phyloP scores from a whole-genome alignment of 2,888 invertebrate species.

The Amblyteles armatorius region DNA sequence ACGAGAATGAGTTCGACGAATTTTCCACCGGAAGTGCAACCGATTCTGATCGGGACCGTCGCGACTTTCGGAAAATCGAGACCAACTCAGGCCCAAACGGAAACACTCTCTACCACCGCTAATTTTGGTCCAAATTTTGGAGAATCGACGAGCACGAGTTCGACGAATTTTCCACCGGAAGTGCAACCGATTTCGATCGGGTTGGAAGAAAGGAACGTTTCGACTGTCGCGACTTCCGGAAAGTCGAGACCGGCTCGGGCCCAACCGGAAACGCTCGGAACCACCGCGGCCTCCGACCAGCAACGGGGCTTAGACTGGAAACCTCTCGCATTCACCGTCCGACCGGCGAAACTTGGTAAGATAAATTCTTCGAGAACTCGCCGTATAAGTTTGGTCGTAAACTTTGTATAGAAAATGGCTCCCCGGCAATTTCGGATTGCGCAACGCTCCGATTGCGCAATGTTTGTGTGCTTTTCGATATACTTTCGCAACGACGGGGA shows the following conservation, averaged over 20 bases:
- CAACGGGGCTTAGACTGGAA: constrained; percentile 1
- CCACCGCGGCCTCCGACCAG: neutral
- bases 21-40: neutral
- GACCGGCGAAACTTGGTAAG: constrained; percentile 39
- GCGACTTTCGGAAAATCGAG: no score
- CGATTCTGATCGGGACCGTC: no score
- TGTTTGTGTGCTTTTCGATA: neutral
- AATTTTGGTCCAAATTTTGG: neutral
- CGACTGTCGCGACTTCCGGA: no score
- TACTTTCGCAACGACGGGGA: neutral
- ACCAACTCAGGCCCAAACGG: neutral
- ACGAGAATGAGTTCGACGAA: no score
- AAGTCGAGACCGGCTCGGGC: neutral
- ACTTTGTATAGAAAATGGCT: constrained; percentile 5
- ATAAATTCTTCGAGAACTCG: neutral
- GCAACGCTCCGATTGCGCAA: constrained; percentile 31
- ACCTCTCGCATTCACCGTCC: neutral
- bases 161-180: no score
- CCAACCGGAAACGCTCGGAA: constrained; percentile 11
- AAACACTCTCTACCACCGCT: constrained; percentile 5
- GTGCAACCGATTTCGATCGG: neutral
- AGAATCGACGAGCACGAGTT: no score
- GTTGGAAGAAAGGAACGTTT: neutral
- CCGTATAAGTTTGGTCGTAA: neutral
- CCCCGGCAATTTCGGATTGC: constrained; percentile 14